These are phyloP conservation scores for Fringilla coelebs DNA, from an alignment of 2,797 vertebrate genomes.

Conservation along the genomic window DNA sequence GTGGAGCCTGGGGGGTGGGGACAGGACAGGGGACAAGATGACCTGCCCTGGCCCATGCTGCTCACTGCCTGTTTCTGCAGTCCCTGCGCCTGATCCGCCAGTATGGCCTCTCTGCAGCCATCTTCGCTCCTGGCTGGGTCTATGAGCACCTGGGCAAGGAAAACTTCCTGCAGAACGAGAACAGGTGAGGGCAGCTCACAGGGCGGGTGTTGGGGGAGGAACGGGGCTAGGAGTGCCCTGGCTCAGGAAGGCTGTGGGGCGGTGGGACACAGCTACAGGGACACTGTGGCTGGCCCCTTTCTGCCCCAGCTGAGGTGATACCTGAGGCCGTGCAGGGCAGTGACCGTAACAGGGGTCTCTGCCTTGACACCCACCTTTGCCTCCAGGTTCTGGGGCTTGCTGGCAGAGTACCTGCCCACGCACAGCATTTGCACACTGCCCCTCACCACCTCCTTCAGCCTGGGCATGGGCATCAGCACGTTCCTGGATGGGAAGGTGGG, in stretches of 20 bases:
- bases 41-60: accelerated
- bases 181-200: conserved; percentile 78
- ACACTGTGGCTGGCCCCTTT: background rate
- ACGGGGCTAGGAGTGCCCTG: accelerated
- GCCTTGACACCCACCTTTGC: background rate
- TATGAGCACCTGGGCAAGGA: conserved; percentile 84
- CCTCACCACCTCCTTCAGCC: conserved; percentile 89
- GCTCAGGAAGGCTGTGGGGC: background rate
- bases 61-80: conserved; percentile 60
- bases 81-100: conserved; percentile 87
- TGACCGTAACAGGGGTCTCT: accelerated
- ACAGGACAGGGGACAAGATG: background rate
- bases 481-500: conserved; percentile 86
- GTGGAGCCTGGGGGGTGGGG: background rate
- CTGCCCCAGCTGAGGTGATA: accelerated
- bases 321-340: background rate
- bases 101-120: conserved; percentile 83
- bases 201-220: background rate
- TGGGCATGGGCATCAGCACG: conserved; percentile 85
- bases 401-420: conserved; percentile 78
- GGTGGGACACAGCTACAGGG: accelerated
- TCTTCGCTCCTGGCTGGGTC: conserved; percentile 97
- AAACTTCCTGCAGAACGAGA: conserved; percentile 87
- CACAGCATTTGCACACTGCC: conserved; percentile 84
- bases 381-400: conserved; percentile 88